These are phyloP conservation scores for Leptinotarsa undecemlineata DNA, from an alignment of 1,140 invertebrate genomes.

Conservation along the genomic window DNA sequence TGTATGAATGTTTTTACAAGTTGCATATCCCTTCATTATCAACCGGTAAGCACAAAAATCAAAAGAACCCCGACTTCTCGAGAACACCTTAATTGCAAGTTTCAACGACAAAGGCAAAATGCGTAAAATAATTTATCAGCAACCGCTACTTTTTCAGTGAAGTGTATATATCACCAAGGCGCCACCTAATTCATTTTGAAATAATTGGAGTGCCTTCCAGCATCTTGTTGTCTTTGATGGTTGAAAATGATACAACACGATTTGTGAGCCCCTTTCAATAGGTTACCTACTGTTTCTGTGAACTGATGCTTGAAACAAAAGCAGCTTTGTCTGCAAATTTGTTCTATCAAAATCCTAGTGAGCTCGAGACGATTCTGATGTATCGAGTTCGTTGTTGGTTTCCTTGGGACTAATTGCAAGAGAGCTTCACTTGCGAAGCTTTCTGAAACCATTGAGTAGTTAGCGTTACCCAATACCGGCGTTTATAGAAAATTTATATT, in stretches of 20 bases:
- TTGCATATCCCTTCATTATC: too few relatives aligned
- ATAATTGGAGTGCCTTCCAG: conserved; percentile 45
- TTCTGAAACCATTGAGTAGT: too few relatives aligned
- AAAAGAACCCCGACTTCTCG: background rate
- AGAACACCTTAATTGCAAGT: background rate
- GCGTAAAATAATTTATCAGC: conserved; percentile 16
- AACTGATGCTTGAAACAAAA: conserved; percentile 19
- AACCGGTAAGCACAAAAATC: too few relatives aligned
- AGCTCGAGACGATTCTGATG: too few relatives aligned
- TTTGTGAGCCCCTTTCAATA: conserved; percentile 34
- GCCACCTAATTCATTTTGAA: conserved; percentile 43
- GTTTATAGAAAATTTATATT: too few relatives aligned
- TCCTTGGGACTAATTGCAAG: too few relatives aligned
- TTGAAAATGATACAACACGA: conserved; percentile 42
- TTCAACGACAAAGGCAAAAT: conserved; percentile 6
- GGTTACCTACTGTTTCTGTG: conserved; percentile 5
- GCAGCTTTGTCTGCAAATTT: conserved; percentile 3
- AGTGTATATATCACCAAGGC: conserved; percentile 4
- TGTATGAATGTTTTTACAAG: too few relatives aligned
- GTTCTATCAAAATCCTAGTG: background rate
- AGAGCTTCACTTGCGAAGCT: too few relatives aligned
- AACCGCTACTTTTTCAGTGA: background rate
- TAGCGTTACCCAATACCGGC: too few relatives aligned
- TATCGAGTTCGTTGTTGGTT: too few relatives aligned
- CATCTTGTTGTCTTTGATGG: conserved; percentile 43